Conservation (phyloP, 2,113 vertebrate species). For the Sus scrofa region DNA sequence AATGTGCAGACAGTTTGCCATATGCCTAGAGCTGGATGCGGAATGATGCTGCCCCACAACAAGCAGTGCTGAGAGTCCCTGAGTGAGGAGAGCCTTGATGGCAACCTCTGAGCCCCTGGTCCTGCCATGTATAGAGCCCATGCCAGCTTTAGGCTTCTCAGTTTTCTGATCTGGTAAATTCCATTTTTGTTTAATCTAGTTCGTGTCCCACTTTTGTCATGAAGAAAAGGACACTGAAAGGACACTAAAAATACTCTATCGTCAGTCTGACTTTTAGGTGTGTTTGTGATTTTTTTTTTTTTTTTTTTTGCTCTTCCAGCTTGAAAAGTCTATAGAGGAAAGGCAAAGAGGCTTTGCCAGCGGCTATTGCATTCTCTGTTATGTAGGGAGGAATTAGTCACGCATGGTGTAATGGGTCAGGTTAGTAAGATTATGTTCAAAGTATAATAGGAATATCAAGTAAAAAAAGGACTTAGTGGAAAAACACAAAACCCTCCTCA, state of each 20-base stretch:
- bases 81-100: neutral
- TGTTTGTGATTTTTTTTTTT: neutral
- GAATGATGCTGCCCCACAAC: neutral
- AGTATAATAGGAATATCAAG: neutral
- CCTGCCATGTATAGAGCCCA: neutral
- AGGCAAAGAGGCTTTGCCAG: neutral
- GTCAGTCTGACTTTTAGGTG: neutral
- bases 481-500: neutral
- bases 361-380: neutral
- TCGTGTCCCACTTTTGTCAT: neutral
- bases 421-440: neutral
- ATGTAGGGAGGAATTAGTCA: neutral
- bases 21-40: neutral
- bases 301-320: neutral
- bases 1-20: neutral
- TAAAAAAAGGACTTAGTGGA: neutral
- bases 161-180: conserved; percentile 18
- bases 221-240: conserved; percentile 10
- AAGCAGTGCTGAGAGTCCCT: neutral
- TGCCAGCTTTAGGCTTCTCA: neutral
- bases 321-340: neutral
- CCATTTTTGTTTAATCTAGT: conserved; percentile 50
- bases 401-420: neutral
- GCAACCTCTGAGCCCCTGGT: neutral
- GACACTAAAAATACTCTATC: conserved; percentile 1